Conservation (phyloP, 2,888 invertebrate genomes). For the Tenthredo distinguenda region DNA sequence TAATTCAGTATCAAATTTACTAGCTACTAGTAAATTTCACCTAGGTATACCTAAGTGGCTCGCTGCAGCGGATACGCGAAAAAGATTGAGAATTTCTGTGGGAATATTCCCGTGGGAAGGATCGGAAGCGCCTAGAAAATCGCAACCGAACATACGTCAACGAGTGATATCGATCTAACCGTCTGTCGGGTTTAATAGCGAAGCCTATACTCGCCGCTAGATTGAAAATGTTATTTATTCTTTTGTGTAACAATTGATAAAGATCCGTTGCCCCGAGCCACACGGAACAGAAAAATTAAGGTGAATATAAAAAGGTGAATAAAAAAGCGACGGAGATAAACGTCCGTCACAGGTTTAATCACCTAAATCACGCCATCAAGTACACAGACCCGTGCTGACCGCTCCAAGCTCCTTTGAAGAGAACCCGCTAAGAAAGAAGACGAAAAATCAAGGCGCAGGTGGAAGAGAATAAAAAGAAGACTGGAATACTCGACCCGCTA, state of each 20-base stretch:
- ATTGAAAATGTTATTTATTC: constrained; percentile 17
- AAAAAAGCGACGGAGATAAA: background rate
- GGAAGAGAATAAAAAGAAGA: constrained; percentile 28
- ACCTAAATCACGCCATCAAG: constrained; percentile 49
- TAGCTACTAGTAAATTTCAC: constrained; percentile 14
- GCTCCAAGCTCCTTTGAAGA: constrained; percentile 33
- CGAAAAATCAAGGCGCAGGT: constrained; percentile 14
- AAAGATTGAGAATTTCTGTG: background rate
- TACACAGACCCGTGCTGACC: constrained; percentile 41
- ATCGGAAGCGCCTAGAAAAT: constrained; percentile 4
- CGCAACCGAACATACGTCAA: constrained; percentile 25
- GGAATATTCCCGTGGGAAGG: background rate
- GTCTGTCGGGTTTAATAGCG: background rate
- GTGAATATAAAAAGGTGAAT: constrained; percentile 16
- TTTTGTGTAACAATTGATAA: constrained; percentile 33
- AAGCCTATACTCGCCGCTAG: background rate
- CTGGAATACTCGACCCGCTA: constrained; percentile 7
- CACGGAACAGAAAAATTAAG: constrained; percentile 14
- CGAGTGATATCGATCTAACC: constrained; percentile 11
- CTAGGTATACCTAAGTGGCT: background rate
- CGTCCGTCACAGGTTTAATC: constrained; percentile 46
- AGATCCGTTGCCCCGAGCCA: background rate
- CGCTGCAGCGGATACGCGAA: background rate
- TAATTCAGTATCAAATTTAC: constrained; percentile 20
- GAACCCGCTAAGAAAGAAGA: background rate